Evolutionary conservation across 2,113 vertebrate species (phyloP).

Genomic region (Maccullochella peelii): DNA sequence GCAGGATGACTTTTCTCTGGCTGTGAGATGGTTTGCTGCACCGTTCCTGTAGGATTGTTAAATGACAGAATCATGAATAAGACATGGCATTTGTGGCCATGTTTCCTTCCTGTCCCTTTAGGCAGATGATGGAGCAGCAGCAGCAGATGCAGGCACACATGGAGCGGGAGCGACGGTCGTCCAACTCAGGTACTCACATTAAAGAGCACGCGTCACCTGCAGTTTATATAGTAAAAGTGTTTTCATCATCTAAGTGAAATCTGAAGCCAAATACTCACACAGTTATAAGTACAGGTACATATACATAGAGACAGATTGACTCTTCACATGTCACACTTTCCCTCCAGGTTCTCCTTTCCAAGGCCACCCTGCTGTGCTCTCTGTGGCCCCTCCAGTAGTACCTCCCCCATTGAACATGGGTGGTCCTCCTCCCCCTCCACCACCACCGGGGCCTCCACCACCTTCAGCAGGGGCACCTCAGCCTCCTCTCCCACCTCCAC

Average conservation of each 20-base stretch:
- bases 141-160: slow-evolving; percentile 90
- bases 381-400: slow-evolving; percentile 83
- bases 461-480: slow-evolving; percentile 87
- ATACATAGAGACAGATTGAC: background rate
- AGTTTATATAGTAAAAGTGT: background rate
- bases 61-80: slow-evolving; percentile 1
- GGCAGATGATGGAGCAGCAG: slow-evolving; percentile 93
- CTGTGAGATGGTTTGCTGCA: background rate
- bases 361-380: slow-evolving; percentile 88
- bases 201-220: background rate
- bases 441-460: slow-evolving; percentile 90
- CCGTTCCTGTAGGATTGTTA: background rate
- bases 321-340: background rate
- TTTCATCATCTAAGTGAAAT: background rate
- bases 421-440: slow-evolving; percentile 91
- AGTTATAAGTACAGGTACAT: background rate
- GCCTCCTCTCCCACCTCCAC: slow-evolving; percentile 88
- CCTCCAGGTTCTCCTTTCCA: slow-evolving; percentile 90
- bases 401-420: slow-evolving; percentile 79
- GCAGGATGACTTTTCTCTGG: slow-evolving; percentile 15
- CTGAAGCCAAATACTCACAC: background rate
- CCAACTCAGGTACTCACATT: slow-evolving; percentile 89
- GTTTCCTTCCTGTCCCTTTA: slow-evolving; percentile 71
- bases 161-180: slow-evolving; percentile 94
- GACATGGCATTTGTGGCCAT: background rate